These are phyloP conservation scores for Micromys minutus DNA, from an alignment of 2,113 vertebrate genomes.

Conservation along the genomic window DNA sequence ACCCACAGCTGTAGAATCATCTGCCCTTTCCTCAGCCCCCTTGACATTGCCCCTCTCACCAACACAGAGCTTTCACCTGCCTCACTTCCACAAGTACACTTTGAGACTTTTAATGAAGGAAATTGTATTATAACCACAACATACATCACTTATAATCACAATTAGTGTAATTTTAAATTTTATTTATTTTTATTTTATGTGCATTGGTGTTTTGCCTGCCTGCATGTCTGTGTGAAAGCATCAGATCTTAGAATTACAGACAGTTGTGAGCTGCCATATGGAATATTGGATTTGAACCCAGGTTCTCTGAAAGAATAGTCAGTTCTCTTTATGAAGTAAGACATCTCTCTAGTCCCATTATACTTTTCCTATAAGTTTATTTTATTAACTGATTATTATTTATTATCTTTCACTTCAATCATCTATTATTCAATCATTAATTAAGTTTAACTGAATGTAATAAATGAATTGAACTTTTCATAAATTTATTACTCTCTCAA, in stretches of 20 bases:
- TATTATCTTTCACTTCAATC: not conserved
- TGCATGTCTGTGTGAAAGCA: not conserved
- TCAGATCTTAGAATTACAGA: not conserved
- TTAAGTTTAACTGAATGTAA: constrained; percentile 5
- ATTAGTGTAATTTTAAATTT: not conserved
- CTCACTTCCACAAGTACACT: not conserved
- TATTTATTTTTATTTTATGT: not conserved
- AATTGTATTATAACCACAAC: not conserved
- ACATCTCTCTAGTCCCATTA: not conserved
- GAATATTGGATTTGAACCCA: not conserved
- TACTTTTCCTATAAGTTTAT: not conserved
- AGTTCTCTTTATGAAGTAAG: not conserved
- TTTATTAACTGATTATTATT: not conserved
- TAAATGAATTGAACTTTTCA: constrained; percentile 40
- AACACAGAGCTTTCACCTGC: not conserved
- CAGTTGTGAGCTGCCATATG: not conserved
- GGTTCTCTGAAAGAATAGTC: not conserved
- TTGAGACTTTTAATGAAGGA: not conserved
- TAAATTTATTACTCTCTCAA: not conserved
- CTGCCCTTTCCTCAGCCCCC: not conserved
- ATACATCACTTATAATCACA: not conserved
- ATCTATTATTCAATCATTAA: not conserved
- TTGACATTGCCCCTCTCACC: not conserved
- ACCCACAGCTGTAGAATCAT: not conserved
- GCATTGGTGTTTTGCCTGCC: not conserved